Base-by-base conservation (phyloP, 2,797 vertebrate genomes). In the Botia almorhae region DNA sequence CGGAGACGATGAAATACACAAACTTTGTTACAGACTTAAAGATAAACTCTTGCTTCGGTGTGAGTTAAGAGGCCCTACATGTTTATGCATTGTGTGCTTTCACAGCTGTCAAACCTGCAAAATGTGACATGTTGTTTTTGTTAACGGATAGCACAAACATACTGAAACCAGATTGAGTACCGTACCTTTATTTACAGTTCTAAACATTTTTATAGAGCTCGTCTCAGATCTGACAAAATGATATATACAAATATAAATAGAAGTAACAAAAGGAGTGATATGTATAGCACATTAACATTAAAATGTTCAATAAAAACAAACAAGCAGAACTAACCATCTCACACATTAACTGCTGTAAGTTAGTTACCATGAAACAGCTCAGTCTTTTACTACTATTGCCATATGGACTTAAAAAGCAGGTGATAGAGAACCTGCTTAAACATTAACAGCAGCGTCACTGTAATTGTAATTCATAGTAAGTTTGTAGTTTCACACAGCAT, bases 171-270 rank as follows among this genome's bases (percentile, higher is more conserved):
- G 83, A 89, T 90, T 85, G 84, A 90, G 88, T 53, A 29, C 6
- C 13, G 13, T 61, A 76, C 89, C 82, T 94, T 94, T 93, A 93
- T 93, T 94, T 87, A 91, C 88, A 92, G 85, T 90, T 89, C 84
- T 90, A 88, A 91, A 87, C 87, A 92, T 86, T 79, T 91, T 82
- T 83, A 88, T 85, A 90, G 75, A 92, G 89, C 88, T 83, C 8
- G 84, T 71, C 81, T 85, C 85, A 89, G 78, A 89, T 88, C 85
- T 58, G 81, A 83, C 83, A 83, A 87, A 87, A 92, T 91, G 89
- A 90, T 90, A 87, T 83, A 89, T 93, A 94, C 89, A 94, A 93
- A 93, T 92, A 85, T 87, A 87, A 90, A 90, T 91, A 87, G 86
- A 89, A 88, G 88, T 91, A 91, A 92, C 87, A 83, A 91, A 90